These are phyloP conservation scores for Crypturellus tataupa DNA, from an alignment of 2,797 vertebrate species.

Conservation along the genomic window DNA sequence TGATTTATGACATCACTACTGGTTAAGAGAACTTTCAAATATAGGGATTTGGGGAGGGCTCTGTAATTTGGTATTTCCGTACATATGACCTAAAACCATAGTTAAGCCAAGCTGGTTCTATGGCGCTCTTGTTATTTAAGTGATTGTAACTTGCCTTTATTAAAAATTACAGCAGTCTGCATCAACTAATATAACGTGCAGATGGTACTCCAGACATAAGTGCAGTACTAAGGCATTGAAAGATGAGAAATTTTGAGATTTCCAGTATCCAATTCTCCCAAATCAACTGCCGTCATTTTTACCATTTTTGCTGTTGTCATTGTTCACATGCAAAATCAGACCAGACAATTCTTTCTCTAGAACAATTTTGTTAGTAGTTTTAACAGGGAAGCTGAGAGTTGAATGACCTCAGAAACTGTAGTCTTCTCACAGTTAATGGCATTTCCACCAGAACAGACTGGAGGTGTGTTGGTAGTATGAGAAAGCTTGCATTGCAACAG, in stretches of 20 bases:
- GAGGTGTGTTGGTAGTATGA: not conserved
- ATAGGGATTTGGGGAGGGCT: not conserved
- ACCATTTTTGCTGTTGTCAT: not conserved
- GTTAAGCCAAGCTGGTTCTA: not conserved
- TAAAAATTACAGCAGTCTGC: not conserved
- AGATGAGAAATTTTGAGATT: not conserved
- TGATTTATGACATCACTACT: not conserved
- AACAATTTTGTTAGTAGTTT: not conserved
- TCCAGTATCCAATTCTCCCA: not conserved
- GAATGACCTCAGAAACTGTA: not conserved
- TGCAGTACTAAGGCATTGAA: not conserved
- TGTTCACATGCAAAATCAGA: not conserved
- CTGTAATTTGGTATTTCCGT: not conserved
- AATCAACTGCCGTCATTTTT: not conserved
- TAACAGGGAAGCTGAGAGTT: not conserved
- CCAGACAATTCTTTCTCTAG: not conserved
- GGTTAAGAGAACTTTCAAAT: not conserved
- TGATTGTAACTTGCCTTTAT: not conserved
- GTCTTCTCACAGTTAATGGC: not conserved
- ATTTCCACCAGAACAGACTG: not conserved
- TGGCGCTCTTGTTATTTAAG: not conserved
- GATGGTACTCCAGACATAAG: not conserved
- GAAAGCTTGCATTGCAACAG: not conserved
- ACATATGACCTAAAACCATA: not conserved
- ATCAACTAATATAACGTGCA: rapidly evolving